A percentile compares a stretch with the other conserved stretches of the same genome.
Conservation (phyloP, 2,113 vertebrate species). For the Panthera uncia region DNA sequence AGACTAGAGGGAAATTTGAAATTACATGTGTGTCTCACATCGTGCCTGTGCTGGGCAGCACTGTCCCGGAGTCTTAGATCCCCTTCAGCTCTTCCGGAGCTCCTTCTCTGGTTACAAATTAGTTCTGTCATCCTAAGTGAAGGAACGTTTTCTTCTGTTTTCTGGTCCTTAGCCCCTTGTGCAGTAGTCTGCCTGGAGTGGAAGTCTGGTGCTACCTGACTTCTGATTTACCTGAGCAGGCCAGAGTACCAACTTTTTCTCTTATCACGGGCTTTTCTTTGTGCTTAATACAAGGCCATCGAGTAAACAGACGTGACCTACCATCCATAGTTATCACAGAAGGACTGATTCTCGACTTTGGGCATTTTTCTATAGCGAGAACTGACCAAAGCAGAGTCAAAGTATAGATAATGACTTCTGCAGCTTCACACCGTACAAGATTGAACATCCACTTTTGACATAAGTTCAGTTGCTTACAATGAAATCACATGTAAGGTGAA, state of each 20-base stretch:
- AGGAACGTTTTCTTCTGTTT: background rate
- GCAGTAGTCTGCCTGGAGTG: background rate
- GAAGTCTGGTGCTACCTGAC: background rate
- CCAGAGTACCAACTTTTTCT: background rate
- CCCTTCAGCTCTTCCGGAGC: background rate
- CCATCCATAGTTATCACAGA: background rate
- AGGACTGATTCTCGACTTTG: background rate
- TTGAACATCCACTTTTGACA: background rate
- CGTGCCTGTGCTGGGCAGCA: background rate
- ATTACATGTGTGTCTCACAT: background rate
- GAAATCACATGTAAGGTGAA: background rate
- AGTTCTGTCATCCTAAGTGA: background rate
- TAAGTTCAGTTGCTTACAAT: background rate
- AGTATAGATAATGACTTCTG: background rate
- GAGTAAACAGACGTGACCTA: background rate
- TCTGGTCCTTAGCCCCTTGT: background rate
- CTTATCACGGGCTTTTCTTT: slow-evolving; percentile 1
- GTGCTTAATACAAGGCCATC: background rate
- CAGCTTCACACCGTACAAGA: background rate
- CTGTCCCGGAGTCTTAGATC: background rate
- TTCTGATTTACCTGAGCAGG: background rate
- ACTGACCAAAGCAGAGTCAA: background rate
- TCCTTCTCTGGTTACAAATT: background rate
- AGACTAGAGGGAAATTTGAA: background rate
- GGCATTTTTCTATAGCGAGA: slow-evolving; percentile 26